A percentile compares a stretch with the other conserved stretches of the same genome.
These are phyloP conservation scores for Sarcophaga subvicina DNA, from an alignment of 2,888 invertebrate genomes.

Conservation along the genomic window DNA sequence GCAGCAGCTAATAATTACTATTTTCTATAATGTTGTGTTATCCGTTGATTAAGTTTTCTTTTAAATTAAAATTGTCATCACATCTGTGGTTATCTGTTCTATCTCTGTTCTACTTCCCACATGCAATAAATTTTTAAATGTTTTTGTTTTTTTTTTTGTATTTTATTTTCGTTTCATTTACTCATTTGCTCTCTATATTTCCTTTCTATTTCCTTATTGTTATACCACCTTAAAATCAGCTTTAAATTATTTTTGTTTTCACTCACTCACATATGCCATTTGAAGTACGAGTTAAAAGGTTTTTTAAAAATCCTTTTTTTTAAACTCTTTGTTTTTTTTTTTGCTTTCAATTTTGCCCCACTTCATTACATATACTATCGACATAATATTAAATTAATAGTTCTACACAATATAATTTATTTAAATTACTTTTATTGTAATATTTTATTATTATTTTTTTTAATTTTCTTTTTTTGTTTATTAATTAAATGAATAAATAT, in stretches of 20 bases:
- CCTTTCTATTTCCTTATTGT: too few species aligned
- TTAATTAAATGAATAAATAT: conserved; percentile 62
- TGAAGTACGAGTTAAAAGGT: too few species aligned
- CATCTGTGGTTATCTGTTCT: not conserved
- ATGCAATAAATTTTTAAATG: conserved; percentile 15
- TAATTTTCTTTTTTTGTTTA: conserved; percentile 34
- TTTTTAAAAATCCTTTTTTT: not conserved
- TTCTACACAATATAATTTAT: conserved; percentile 45
- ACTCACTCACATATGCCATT: too few species aligned
- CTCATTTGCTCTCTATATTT: not conserved
- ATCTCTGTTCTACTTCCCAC: not conserved
- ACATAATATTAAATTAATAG: conserved; percentile 33
- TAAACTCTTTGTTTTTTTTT: not conserved
- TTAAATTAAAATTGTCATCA: too few species aligned
- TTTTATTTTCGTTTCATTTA: not conserved
- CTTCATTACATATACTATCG: not conserved
- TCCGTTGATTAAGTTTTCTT: not conserved
- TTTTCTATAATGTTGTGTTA: conserved; percentile 38
- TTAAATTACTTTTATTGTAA: conserved; percentile 56
- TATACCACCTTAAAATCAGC: too few species aligned
- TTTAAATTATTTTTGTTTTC: too few species aligned
- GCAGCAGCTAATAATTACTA: conserved; percentile 22
- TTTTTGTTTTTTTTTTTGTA: not conserved
- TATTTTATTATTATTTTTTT: conserved; percentile 37
- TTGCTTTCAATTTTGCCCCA: not conserved